Evolutionary conservation across 2,113 vertebrate genomes (phyloP).

Genomic region (Colinus virginianus): DNA sequence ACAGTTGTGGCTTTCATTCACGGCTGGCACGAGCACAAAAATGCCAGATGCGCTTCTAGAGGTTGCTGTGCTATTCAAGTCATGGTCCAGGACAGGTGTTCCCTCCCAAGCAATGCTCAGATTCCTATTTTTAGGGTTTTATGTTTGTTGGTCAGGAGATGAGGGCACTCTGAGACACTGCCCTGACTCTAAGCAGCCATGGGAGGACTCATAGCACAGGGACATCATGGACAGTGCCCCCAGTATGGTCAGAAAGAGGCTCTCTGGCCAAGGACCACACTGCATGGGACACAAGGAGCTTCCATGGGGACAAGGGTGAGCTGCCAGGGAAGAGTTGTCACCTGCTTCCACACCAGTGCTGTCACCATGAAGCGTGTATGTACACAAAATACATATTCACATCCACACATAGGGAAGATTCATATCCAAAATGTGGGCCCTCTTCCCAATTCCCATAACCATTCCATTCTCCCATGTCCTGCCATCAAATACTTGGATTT

Average conservation of each 20-base stretch:
- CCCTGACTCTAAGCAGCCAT: not conserved
- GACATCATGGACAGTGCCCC: fast-evolving
- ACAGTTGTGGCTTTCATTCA: slow-evolving; percentile 15
- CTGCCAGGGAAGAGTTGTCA: not conserved
- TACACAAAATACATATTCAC: not conserved
- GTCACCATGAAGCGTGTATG: not conserved
- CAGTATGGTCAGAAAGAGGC: too few relatives aligned
- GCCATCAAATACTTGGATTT: not conserved
- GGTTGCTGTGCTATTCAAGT: not conserved
- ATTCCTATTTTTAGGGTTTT: not conserved
- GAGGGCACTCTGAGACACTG: fast-evolving
- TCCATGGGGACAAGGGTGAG: too few relatives aligned
- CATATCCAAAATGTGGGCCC: not conserved
- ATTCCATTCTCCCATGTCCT: not conserved
- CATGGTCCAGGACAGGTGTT: not conserved
- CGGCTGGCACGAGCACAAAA: not conserved
- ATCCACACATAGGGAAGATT: not conserved
- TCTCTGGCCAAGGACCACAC: too few relatives aligned
- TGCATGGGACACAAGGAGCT: too few relatives aligned
- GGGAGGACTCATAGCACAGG: not conserved
- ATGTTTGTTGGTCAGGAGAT: not conserved
- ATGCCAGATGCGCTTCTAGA: not conserved
- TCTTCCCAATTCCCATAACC: not conserved
- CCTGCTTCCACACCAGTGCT: not conserved
- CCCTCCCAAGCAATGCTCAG: not conserved